These are phyloP conservation scores for Alauda arvensis DNA, from an alignment of 2,797 vertebrate genomes.

Conservation along the genomic window DNA sequence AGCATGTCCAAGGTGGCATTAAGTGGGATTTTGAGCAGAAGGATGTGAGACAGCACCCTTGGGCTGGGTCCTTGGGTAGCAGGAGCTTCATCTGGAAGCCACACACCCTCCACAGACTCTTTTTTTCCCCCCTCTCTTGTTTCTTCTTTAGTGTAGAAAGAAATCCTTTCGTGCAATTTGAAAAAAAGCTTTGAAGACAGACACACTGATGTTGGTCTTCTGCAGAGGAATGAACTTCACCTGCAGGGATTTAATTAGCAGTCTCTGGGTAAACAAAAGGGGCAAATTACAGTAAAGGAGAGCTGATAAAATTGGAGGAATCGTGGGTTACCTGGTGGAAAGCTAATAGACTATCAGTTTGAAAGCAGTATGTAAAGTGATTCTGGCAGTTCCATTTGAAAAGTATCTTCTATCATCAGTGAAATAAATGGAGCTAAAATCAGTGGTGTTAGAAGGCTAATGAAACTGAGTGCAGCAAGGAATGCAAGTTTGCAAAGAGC, in stretches of 20 bases:
- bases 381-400: slow-evolving; percentile 51
- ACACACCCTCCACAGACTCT: neutral
- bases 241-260: slow-evolving; percentile 36
- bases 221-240: slow-evolving; percentile 1
- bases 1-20: neutral
- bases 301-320: slow-evolving; percentile 17
- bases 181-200: neutral
- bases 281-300: neutral
- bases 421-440: slow-evolving; percentile 43
- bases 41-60: neutral
- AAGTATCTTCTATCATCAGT: slow-evolving; percentile 43
- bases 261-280: neutral
- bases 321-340: slow-evolving; percentile 24
- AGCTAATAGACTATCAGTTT: slow-evolving; percentile 37
- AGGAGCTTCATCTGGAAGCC: fast-evolving
- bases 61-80: fast-evolving
- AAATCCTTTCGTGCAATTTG: neutral
- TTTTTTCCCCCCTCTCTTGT: fast-evolving
- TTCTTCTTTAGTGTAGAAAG: neutral
- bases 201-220: neutral
- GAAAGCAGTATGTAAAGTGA: slow-evolving; percentile 37
- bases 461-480: neutral
- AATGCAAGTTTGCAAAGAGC: slow-evolving; percentile 4
- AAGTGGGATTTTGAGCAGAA: neutral
- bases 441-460: slow-evolving; percentile 16